phyloP scores from a whole-genome alignment of 2,797 vertebrate genomes.

The Myotis daubentonii region DNA sequence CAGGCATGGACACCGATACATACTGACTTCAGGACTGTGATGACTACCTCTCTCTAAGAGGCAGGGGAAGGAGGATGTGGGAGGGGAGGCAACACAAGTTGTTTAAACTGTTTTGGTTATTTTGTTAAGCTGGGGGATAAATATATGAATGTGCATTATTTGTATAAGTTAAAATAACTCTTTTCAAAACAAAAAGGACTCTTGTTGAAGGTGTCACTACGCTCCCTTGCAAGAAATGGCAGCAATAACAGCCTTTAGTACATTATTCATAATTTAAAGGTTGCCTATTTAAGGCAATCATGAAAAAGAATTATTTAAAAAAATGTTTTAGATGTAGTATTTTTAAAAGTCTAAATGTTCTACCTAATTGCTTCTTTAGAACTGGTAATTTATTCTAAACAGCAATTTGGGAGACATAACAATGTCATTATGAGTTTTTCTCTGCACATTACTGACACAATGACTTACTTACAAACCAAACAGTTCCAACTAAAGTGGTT shows the following conservation, averaged over 20 bases:
- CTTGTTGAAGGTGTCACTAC: not conserved
- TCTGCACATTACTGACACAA: not conserved
- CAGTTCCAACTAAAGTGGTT: conserved; percentile 34
- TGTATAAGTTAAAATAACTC: not conserved
- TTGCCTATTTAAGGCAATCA: not conserved
- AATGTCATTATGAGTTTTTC: conserved; percentile 9
- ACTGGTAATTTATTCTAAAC: conserved; percentile 27
- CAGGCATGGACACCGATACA: not conserved
- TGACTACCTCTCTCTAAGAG: not conserved
- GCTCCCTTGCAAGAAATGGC: not conserved
- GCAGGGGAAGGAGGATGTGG: not conserved
- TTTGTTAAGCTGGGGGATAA: not conserved
- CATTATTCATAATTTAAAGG: not conserved
- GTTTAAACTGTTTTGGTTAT: not conserved
- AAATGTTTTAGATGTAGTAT: not conserved
- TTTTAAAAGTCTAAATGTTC: conserved; percentile 4
- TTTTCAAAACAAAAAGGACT: not conserved
- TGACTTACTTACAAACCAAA: conserved; percentile 35
- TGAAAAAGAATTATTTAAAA: conserved; percentile 32
- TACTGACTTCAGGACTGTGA: not conserved
- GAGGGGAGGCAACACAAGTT: not conserved
- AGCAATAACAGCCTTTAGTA: not conserved
- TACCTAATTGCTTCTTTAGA: conserved; percentile 39
- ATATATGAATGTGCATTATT: not conserved
- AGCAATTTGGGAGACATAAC: conserved; percentile 41